Evolutionary conservation across 2,797 vertebrate genomes (phyloP), one percentile per base, ranked within the genome.

Genomic region (Myoxocephalus aenaeus): DNA sequence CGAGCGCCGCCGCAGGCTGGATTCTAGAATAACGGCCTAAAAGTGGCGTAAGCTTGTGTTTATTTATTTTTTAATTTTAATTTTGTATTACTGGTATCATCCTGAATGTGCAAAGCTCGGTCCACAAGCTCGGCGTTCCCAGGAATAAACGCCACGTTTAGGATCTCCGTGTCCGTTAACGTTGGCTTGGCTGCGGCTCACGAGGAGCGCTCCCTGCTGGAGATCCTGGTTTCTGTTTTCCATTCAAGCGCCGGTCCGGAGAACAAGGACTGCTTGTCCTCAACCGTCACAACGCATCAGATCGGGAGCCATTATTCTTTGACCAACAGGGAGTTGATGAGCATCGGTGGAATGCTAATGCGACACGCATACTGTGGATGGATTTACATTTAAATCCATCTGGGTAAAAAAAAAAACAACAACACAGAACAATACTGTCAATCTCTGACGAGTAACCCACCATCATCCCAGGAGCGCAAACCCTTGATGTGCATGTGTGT

Each of bases 381-480:
- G n/a, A n/a, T n/a, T n/a, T n/a, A n/a, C n/a, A n/a, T n/a, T n/a
- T n/a, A 84, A 90, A 86, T 90, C 76, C 70, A 83, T 79, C 68
- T 57, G 75, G 50, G 63, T 17, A n/a, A 14, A 3, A 42, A 4
- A 53, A 2, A 32, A 46, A 9, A 29, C 17, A n/a, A n/a, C 56
- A 44, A 68, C 48, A 65, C 27, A 27, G 62, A 87, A 89, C 74
- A 85, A 84, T 67, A 40, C 80, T 76, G 86, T 84, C 84, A 90
- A 83, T 90, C 83, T 80, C 66, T 77, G 81, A 80, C 29, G 40
- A 84, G 82, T 73, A 75, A 84, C 81, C 84, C 84, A 56, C 50
- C 44, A 3, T 53, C 56, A 65, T 89, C 89, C 87, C 80, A 20
- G 9, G 83, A 86, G 86, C 66, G 38, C 32, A 18, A 27, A 77